phyloP scores from a whole-genome alignment of 2,888 invertebrate species.

The Aproaerema taeniolella region DNA sequence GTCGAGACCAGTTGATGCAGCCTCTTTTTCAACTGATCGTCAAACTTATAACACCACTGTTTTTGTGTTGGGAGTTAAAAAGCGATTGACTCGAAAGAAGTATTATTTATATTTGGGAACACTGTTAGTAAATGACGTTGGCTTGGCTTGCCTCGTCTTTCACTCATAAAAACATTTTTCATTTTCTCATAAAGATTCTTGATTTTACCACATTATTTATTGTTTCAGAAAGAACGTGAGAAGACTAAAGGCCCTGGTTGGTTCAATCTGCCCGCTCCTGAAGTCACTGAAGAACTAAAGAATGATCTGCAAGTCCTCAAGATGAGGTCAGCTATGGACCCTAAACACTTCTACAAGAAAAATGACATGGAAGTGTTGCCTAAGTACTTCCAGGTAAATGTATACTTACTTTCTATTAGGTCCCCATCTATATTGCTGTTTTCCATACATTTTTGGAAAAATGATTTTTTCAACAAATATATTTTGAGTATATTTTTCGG shows the following conservation, averaged over 20 bases:
- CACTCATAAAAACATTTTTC: neutral
- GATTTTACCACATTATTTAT: too few relatives aligned
- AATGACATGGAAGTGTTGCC: slow-evolving; percentile 91
- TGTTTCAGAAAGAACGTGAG: slow-evolving; percentile 82
- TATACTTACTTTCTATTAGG: neutral
- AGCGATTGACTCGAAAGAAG: too few relatives aligned
- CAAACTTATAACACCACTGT: too few relatives aligned
- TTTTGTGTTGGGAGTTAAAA: too few relatives aligned
- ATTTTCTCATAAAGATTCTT: neutral
- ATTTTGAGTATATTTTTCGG: too few relatives aligned
- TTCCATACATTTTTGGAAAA: neutral
- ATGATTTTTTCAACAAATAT: too few relatives aligned
- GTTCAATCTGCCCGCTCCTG: slow-evolving; percentile 93
- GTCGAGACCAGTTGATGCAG: too few relatives aligned
- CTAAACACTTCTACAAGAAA: slow-evolving; percentile 96
- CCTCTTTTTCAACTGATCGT: too few relatives aligned
- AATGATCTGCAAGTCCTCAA: slow-evolving; percentile 92
- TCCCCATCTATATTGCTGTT: neutral
- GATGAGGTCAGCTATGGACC: slow-evolving; percentile 94
- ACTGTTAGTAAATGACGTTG: too few relatives aligned
- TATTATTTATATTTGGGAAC: too few relatives aligned
- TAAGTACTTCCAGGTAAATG: slow-evolving; percentile 92
- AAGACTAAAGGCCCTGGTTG: slow-evolving; percentile 92
- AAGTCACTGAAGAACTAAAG: slow-evolving; percentile 91
- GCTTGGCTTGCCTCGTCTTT: too few relatives aligned